Evolutionary conservation across 2,113 vertebrate species (phyloP), one percentile per base, ranked within the genome.

Genomic region (Serilophus lunatus): DNA sequence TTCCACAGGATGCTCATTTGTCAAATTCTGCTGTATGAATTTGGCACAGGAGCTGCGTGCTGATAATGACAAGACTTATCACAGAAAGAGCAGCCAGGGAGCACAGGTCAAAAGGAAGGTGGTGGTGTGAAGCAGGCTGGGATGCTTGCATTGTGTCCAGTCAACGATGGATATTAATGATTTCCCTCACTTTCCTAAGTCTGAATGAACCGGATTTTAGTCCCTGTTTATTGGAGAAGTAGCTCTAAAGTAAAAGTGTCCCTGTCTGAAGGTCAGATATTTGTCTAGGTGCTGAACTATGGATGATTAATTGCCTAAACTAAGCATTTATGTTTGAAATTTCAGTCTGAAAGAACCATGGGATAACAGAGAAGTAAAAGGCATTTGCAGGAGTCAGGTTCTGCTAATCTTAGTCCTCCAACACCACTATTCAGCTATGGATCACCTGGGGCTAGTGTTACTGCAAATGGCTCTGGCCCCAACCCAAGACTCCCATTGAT

Each of bases 1-100:
- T 69, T 90, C 59, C 64, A 75, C 71, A 90, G 94, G 82, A 95
- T 78, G 87, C 90, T 90, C 68, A n/a, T 88, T 91, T 85, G 64
- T 88, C 83, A 82, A 88, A 77, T 0, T 7, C 47, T 80, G 51
- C 12, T 47, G 14, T n/a, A 35, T 47, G 87, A 75, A 70, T 88
- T 86, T 92, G 92, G 87, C 82, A 80, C 75, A 93, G 85, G 63
- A 76, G 26, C 63, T 4, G 1, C 0, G 1, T 13, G 70, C 50
- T 1, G 2, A 70, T 95, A 93, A 88, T n/a, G 63, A 74, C 50
- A 45, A 90, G 78, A 44, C 28, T 89, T 69, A 66, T 33, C 71
- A 82, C 0, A 0, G 64, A 50, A 82, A 86, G 71, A 80, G 77
- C 56, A 64, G 59, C 26, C 38, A 90, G 35, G 78, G 49, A 93